These are phyloP conservation scores for Vandiemenella viatica DNA, from an alignment of 2,888 invertebrate species.

Conservation along the genomic window DNA sequence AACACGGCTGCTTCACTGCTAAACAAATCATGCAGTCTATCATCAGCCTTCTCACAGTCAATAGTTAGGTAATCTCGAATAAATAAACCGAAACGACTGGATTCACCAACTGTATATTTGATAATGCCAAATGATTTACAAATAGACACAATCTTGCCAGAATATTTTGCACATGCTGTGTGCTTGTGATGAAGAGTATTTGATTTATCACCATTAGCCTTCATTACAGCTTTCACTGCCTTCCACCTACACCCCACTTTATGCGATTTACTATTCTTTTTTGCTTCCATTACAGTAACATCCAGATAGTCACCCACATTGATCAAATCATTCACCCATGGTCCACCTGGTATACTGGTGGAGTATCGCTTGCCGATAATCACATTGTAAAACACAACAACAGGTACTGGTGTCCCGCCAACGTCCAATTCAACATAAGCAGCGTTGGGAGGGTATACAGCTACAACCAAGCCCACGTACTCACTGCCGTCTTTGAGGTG, in stretches of 20 bases:
- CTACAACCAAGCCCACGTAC: neutral
- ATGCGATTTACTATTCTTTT: neutral
- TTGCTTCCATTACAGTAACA: neutral
- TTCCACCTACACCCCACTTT: neutral
- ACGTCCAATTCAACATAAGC: neutral
- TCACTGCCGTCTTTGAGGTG: neutral
- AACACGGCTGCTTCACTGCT: no score
- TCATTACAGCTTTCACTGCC: neutral
- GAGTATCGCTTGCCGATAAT: neutral
- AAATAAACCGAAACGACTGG: neutral
- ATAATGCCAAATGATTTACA: neutral
- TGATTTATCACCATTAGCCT: no score
- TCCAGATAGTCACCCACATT: neutral
- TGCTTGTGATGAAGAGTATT: no score
- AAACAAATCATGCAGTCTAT: no score
- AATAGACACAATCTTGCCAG: neutral
- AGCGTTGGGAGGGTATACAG: neutral
- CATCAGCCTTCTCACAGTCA: no score
- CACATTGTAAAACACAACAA: neutral
- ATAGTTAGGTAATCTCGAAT: neutral
- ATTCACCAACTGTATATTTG: neutral
- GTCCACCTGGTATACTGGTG: neutral
- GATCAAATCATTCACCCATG: neutral
- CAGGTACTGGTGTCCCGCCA: neutral
- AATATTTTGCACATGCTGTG: no score